Percentiles rank a stretch among this genome's conserved stretches.
phyloP scores from a whole-genome alignment of 2,113 vertebrate genomes.

The Heptranchias perlo region DNA sequence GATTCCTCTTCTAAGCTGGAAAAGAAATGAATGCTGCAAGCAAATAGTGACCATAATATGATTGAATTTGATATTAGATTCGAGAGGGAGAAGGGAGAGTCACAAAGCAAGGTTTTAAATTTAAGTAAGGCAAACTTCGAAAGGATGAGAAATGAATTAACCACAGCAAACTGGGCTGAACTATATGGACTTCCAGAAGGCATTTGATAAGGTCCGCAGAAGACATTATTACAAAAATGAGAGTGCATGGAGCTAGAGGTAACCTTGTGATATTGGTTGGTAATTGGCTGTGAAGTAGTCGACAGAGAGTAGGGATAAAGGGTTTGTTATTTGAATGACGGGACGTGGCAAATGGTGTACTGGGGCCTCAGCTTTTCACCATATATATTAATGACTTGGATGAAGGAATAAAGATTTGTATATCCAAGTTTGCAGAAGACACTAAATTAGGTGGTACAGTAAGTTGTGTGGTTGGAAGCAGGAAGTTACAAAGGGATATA shows the following conservation, averaged over 20 bases:
- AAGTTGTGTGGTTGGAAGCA: no score
- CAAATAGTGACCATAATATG: not conserved
- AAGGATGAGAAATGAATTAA: not conserved
- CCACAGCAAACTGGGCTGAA: not conserved
- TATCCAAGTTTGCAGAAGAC: no score
- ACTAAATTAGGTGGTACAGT: no score
- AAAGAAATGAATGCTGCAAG: not conserved
- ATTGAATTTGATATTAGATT: not conserved
- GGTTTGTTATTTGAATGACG: no score
- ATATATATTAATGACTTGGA: no score
- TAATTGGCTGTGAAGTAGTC: not conserved
- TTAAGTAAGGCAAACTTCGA: not conserved
- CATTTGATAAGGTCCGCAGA: not conserved
- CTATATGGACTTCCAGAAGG: not conserved
- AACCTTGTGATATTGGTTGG: not conserved
- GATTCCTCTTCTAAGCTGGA: not conserved
- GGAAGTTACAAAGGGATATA: no score
- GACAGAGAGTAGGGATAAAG: not conserved
- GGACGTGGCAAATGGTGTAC: no score
- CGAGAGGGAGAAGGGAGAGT: not conserved
- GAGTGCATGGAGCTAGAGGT: not conserved
- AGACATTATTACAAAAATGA: not conserved
- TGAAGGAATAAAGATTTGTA: no score
- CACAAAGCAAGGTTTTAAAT: not conserved
- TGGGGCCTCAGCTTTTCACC: no score